Base-by-base conservation (phyloP, 2,797 vertebrate genomes). In the Allobates femoralis region DNA sequence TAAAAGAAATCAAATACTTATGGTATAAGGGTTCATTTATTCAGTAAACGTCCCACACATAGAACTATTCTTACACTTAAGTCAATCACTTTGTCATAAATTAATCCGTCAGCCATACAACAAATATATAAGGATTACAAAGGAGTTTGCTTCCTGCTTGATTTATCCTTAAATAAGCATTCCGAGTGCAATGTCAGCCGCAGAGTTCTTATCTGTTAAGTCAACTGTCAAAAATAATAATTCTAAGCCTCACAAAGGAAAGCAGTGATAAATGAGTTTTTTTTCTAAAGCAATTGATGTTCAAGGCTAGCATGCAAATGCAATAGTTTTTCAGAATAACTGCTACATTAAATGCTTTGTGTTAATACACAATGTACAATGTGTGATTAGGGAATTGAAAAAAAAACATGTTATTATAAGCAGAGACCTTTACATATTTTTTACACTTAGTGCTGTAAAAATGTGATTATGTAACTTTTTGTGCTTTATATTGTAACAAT, bases 161-260 rank as follows among this genome's bases (percentile, higher is more conserved):
- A 81, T 55, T 55, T 86, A 56, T 81, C 51, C 66, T 81, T 80
- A 80, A 62, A 79, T 81, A 51, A 73, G 77, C 78, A 80, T 60
- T 21, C 32, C 10, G n/a, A 55, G 21, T 75, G 69, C 69, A 76
- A 50, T 64, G 56, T 66, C 67, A 64, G 28, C 71, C 55, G 76
- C 69, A 75, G 34, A 86, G 85, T 86, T 30, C 67, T 86, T 86
- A 86, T 81, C 41, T 86, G 69, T 60, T 26, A 81, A 81, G 78
- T 79, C 84, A 85, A 85, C 84, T 85, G 84, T 86, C 66, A 81
- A 86, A 85, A 80, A 86, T 80, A 86, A 73, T 80, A 80, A 79
- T 85, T 85, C 75, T 79, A 51, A 51, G n/a, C 21, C 28, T 64
- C 64, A 74, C 32, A 60, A 75, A 62, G 26, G 46, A 69, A 78